phyloP scores from a whole-genome alignment of 2,888 invertebrate species.

The Punctoribates punctum region DNA sequence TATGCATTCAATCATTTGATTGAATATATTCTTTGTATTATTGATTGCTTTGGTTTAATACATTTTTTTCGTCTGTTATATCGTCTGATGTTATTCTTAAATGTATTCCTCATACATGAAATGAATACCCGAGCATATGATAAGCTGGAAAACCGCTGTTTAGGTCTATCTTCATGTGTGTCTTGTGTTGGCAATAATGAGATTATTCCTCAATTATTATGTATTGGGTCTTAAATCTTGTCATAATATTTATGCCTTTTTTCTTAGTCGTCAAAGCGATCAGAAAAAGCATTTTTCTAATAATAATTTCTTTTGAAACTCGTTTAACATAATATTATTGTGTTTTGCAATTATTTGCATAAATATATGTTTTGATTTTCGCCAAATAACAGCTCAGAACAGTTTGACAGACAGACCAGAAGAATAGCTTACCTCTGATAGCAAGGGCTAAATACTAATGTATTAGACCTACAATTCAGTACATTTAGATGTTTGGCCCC shows the following conservation, averaged over 20 bases:
- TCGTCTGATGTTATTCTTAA: neutral
- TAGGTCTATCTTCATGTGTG: neutral
- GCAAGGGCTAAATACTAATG: too few species aligned
- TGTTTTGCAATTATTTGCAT: constrained; percentile 22
- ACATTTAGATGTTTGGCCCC: neutral
- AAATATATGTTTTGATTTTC: constrained; percentile 22
- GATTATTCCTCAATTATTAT: constrained; percentile 8
- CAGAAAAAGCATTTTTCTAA: neutral
- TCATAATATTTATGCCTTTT: constrained; percentile 22
- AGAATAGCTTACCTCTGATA: too few species aligned
- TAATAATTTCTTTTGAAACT: neutral
- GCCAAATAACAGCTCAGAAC: neutral
- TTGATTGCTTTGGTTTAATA: constrained; percentile 17
- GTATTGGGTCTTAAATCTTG: neutral
- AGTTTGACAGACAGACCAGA: neutral
- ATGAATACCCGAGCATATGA: neutral
- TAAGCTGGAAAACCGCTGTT: neutral
- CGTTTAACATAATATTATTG: neutral
- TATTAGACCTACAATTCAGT: too few species aligned
- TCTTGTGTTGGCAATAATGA: neutral
- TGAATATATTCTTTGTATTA: constrained; percentile 13
- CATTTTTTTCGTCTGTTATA: neutral
- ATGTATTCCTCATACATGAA: constrained; percentile 9
- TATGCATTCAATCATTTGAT: constrained; percentile 21
- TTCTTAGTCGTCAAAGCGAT: neutral